Conservation (phyloP, 2,888 invertebrate genomes). For the Labia minor region DNA sequence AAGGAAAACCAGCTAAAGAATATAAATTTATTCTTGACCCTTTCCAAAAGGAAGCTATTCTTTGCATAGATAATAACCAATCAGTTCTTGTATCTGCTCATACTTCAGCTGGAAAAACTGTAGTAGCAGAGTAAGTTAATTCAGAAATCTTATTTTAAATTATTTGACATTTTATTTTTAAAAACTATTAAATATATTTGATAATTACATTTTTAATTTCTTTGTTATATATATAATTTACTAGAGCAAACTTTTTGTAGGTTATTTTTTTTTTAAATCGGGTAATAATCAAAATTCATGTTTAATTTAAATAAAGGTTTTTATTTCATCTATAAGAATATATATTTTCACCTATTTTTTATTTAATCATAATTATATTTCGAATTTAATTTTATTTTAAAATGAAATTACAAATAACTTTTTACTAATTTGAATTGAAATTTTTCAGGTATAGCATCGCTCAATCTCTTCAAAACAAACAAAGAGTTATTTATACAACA, state of each 20-base stretch:
- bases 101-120: constrained; percentile 98
- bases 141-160: background rate
- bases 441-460: constrained; percentile 78
- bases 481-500: constrained; percentile 97
- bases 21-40: constrained; percentile 94
- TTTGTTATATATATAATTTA: no score
- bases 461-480: constrained; percentile 81
- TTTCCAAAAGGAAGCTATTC: constrained; percentile 93
- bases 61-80: constrained; percentile 95
- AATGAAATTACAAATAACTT: no score
- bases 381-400: no score
- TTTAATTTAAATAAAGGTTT: no score
- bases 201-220: background rate
- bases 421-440: background rate
- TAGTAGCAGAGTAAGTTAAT: constrained; percentile 75
- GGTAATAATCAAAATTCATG: no score
- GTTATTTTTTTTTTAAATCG: no score
- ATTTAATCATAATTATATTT: no score
- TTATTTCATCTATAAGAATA: no score
- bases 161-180: constrained; percentile 8
- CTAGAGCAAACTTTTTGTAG: no score
- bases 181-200: background rate
- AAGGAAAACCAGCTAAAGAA: constrained; percentile 68
- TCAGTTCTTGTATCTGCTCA: constrained; percentile 98
- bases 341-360: no score